A percentile compares a stretch with the other conserved stretches of the same genome.
phyloP scores from a whole-genome alignment of 2,888 invertebrate species.

The Cataglyphis rosenhaueri region DNA sequence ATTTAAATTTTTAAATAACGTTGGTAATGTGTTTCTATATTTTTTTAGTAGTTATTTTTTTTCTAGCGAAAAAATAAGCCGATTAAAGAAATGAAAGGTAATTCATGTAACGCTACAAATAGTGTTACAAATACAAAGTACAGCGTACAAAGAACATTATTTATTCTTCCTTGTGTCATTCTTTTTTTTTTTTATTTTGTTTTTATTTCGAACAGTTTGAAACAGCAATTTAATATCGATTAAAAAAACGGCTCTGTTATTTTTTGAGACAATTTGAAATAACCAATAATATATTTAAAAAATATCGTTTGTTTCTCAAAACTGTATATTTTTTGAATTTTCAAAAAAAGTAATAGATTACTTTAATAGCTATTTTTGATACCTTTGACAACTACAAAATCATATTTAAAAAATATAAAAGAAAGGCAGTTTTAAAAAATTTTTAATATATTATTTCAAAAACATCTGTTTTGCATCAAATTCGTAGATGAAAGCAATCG shows the following conservation, averaged over 20 bases:
- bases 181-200: not conserved
- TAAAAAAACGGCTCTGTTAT: not conserved
- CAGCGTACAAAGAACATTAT: not conserved
- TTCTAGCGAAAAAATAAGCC: not conserved
- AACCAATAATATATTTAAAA: not conserved
- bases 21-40: not conserved
- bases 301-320: slow-evolving; percentile 1
- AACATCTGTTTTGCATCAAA: not conserved
- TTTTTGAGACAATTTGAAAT: not conserved
- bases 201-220: not conserved
- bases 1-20: not conserved
- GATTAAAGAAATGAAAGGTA: not conserved
- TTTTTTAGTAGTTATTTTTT: not conserved
- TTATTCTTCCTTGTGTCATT: not conserved
- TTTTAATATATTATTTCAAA: not conserved
- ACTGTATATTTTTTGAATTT: not conserved
- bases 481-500: not conserved
- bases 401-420: not conserved
- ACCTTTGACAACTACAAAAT: not conserved
- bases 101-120: not conserved
- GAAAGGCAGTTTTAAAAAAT: not conserved
- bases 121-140: too few species aligned
- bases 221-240: slow-evolving; percentile 3
- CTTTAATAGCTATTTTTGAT: not conserved
- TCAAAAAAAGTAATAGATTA: not conserved